Base-by-base conservation (phyloP, 2,797 vertebrate genomes). In the Botia almorhae region DNA sequence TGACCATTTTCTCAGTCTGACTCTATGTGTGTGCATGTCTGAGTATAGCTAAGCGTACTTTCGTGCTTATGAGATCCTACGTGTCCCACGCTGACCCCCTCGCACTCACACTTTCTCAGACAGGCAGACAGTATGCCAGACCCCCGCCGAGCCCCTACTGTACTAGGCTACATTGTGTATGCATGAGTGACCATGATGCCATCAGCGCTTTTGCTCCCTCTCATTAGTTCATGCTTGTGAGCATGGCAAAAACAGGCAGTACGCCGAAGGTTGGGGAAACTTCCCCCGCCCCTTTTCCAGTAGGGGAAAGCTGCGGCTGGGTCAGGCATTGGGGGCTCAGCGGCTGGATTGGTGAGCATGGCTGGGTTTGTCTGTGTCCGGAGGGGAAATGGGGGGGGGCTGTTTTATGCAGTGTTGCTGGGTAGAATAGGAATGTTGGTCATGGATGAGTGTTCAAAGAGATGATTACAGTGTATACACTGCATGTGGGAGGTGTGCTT, bases 201-300 rank as follows among this genome's bases (percentile, higher is more conserved):
- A 3, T 74, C 82, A 88, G 92, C 90, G 3, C 76, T 92, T 79
- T 89, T 91, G 85, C 88, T 89, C 84, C 71, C 65, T 89, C 88
- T 91, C 89, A 93, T 93, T 94, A 93, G 87, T 94, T 93, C 91
- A 91, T 87, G 91, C 90, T 90, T 89, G 80, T 90, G 87, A 91
- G 88, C 89, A 90, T 80, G 14, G 78, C 75, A 82, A 89, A 91
- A 93, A 91, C 89, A 91, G 81, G 83, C 87, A 90, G 74, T 55
- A 55, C 0, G 19, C 50, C 60, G 21, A 74, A 82, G 55, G 43
- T 36, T 16, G 36, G 77, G 80, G 77, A 51, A 80, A 56, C 56
- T 68, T 58, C 64, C 65, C 64, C 76, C 69, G 46, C 53, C 78
- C 61, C 67, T 68, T 71, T 81, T 68, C 14, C 21, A 61, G 76